Base-by-base conservation (phyloP, 2,797 vertebrate species). In the Coregonus sp. region DNA sequence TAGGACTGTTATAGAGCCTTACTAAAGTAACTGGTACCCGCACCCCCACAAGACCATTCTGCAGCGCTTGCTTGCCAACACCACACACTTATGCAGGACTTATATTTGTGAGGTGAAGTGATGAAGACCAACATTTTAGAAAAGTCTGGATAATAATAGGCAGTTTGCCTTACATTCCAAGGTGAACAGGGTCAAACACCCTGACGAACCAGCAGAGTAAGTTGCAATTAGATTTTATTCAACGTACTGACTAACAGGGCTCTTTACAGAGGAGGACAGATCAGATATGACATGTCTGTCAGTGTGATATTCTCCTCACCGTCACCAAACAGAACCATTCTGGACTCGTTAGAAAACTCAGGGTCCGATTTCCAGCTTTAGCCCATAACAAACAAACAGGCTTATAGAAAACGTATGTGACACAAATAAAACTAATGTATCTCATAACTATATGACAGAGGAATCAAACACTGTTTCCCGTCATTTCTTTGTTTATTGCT, bases 351-450 rank as follows among this genome's bases (percentile, higher is more conserved):
- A 88, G 78, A 72, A 5, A 54, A 82, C 77, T 76, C 82, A 82
- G 16, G 52, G 25, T 6, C 9, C 4, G 29, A 54, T n/a, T 6
- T 25, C 15, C 29, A 59, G 56, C 78, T 78, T 76, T 74, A 70
- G 70, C 66, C 51, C 87, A 84, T 70, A 88, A 84, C 76, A 85
- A 84, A 89, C 69, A 85, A 86, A 82, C 68, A 67, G 12, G 66
- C 78, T 85, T 80, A 85, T 78, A 70, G 59, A 80, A 88, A 89
- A 81, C 84, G 89, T 74, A 79, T 82, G 80, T 78, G 85, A 82
- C 71, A 77, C 77, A 74, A 79, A 75, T 76, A 25, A 73, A 80
- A 73, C 75, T 68, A 73, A 66, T 75, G 68, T 73, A 51, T 71
- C 70, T 71, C 80, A 75, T 33, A 63, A 63, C 20, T 25, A 68